Evolutionary conservation across 2,888 invertebrate genomes (phyloP).

Genomic region (Epistrophe grossulariae): DNA sequence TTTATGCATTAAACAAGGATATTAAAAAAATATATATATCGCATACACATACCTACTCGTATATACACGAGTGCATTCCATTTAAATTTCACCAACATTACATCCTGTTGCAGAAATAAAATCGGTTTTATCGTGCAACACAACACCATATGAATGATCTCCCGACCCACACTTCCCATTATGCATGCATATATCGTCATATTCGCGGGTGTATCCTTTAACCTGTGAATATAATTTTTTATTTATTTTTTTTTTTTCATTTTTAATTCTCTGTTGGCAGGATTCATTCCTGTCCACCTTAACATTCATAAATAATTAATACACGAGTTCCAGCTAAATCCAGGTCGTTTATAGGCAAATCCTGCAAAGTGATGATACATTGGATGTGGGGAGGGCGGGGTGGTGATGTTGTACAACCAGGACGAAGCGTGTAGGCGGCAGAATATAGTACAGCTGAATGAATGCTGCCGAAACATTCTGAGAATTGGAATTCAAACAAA

Average conservation of each 20-base stretch:
- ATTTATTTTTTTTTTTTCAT: neutral
- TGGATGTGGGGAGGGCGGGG: neutral
- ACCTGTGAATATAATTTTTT: constrained; percentile 16
- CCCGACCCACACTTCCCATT: neutral
- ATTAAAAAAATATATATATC: constrained; percentile 3
- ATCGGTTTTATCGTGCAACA: constrained; percentile 25
- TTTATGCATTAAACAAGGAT: constrained; percentile 30
- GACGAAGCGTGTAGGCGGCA: neutral
- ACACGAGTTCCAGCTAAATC: constrained; percentile 29
- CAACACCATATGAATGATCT: constrained; percentile 1
- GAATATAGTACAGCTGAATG: constrained; percentile 41
- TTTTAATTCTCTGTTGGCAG: neutral
- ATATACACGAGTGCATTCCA: constrained; percentile 38
- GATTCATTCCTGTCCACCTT: constrained; percentile 35
- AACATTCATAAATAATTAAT: constrained; percentile 57
- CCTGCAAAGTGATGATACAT: neutral
- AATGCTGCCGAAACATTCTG: constrained; percentile 69
- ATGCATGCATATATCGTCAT: neutral
- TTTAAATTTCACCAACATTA: constrained; percentile 38
- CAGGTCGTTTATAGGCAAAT: constrained; percentile 28
- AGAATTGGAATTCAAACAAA: constrained; percentile 80
- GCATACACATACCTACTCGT: neutral
- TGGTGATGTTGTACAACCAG: neutral
- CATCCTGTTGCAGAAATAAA: constrained; percentile 35
- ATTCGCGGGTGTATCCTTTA: neutral